Base-by-base conservation (phyloP, 2,113 vertebrate genomes). In the Drymodes brunneopygia region DNA sequence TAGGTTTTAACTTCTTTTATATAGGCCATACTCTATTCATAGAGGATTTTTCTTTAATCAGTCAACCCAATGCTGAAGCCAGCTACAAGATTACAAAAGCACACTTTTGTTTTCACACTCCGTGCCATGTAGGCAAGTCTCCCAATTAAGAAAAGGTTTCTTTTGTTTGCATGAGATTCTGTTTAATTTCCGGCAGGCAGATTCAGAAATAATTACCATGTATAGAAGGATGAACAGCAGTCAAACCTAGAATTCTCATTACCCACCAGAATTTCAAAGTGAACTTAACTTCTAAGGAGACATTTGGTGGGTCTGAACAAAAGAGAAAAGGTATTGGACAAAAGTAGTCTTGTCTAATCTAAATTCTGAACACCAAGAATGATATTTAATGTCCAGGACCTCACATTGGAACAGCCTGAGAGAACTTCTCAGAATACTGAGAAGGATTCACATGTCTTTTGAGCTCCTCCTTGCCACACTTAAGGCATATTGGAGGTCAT, bases 1-100 rank as follows among this genome's bases (percentile, higher is more conserved):
- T 64, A 93, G 86, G 80, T 86, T 96, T 96, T 88, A 94, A 78
- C 79, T 90, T 90, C 67, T 90, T 96, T 88, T 90, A 84, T 88
- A 47, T 78, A 88, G 82, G 77, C 56, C 64, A 83, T 54, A 62
- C 31, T 29, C 72, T 78, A 86, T 90, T 93, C 82, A 92, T 33
- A 78, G 54, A 88, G 64, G 66, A 31, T 57, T 86, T 73, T 44
- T 38, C 80, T 93, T 65, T 86, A 67, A 94, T 95, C 66, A 80
- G 60, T 25, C 51, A 92, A 85, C 15, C 64, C 54, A 78, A 47
- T 48, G 31, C 62, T 1, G 1, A 88, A 92, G 57, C 17, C 7
- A 14, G 50, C 64, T 51, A 94, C 62, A 44, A 44, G 85, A 85
- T 71, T 90, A 75, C 33, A 64, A 89, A 97, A 93, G 50, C 10